A percentile compares a stretch with the other conserved stretches of the same genome.
phyloP scores from a whole-genome alignment of 2,113 vertebrate genomes.

The Noturus placidus region DNA sequence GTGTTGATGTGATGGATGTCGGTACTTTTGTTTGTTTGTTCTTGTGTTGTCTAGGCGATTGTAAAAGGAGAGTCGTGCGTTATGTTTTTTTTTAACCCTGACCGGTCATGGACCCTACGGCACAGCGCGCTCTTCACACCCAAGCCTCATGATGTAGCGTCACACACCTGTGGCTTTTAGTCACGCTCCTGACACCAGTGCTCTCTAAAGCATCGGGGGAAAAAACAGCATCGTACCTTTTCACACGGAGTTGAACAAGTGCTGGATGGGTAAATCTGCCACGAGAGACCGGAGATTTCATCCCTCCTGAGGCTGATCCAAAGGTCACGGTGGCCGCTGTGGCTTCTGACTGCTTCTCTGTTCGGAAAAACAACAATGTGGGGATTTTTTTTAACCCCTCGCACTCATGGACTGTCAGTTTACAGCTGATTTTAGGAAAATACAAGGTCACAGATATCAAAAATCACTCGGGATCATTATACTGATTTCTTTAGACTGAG shows the following conservation, averaged over 20 bases:
- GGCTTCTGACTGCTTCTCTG: neutral
- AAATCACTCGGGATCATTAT: neutral
- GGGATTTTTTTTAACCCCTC: neutral
- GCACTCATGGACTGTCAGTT: neutral
- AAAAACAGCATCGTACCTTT: constrained; percentile 20
- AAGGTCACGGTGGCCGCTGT: constrained; percentile 45
- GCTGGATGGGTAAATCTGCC: constrained; percentile 31
- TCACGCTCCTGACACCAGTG: constrained; percentile 17
- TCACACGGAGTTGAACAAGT: constrained; percentile 22
- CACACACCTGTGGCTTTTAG: neutral
- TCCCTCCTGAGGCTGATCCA: constrained; percentile 41
- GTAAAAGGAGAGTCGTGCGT: neutral
- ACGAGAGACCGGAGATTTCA: neutral
- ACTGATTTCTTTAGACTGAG: neutral
- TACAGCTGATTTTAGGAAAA: neutral
- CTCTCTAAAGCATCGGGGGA: neutral
- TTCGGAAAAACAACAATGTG: neutral
- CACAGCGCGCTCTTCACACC: neutral
- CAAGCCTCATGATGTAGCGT: neutral
- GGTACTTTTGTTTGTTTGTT: neutral
- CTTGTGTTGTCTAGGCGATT: neutral
- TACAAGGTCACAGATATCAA: neutral
- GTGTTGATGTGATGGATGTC: neutral
- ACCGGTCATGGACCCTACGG: neutral
- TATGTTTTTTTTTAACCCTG: neutral